phyloP scores from a whole-genome alignment of 2,888 invertebrate genomes.

The Epinotia brunnichana region DNA sequence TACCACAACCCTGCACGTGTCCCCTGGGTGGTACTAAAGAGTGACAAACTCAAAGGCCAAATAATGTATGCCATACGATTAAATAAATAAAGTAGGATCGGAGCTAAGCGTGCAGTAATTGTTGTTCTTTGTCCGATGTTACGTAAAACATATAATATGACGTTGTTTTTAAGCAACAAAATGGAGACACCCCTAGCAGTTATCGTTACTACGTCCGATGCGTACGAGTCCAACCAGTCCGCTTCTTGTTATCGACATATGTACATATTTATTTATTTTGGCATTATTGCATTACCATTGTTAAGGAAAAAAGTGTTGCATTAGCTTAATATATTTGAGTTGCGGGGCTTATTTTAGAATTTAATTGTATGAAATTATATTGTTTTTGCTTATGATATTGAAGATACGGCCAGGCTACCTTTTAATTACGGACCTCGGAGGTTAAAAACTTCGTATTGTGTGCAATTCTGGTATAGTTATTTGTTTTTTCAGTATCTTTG shows the following conservation, averaged over 20 bases:
- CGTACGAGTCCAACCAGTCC: slow-evolving; percentile 34
- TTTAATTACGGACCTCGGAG: background rate
- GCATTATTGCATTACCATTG: slow-evolving; percentile 44
- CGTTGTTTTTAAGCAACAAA: background rate
- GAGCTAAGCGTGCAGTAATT: too few relatives aligned
- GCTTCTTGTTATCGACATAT: slow-evolving; percentile 42
- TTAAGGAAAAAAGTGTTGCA: slow-evolving; percentile 43
- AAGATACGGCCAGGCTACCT: slow-evolving; percentile 1
- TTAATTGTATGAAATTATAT: slow-evolving; percentile 27
- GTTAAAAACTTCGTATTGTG: background rate
- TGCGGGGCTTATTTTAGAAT: slow-evolving; percentile 13
- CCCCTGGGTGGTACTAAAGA: too few relatives aligned
- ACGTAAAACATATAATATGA: background rate
- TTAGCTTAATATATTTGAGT: slow-evolving; percentile 38
- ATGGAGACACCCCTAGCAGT: slow-evolving; percentile 26
- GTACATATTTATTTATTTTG: slow-evolving; percentile 45
- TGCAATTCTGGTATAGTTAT: background rate
- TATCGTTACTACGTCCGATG: slow-evolving; percentile 32
- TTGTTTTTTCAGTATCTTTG: background rate
- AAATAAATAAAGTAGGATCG: too few relatives aligned
- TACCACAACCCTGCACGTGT: too few relatives aligned
- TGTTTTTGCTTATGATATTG: slow-evolving; percentile 13
- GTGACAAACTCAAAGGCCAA: too few relatives aligned
- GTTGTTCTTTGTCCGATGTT: background rate
- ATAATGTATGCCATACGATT: too few relatives aligned